These are phyloP conservation scores for Sebastes itinus DNA, from an alignment of 2,797 vertebrate genomes.

Conservation along the genomic window DNA sequence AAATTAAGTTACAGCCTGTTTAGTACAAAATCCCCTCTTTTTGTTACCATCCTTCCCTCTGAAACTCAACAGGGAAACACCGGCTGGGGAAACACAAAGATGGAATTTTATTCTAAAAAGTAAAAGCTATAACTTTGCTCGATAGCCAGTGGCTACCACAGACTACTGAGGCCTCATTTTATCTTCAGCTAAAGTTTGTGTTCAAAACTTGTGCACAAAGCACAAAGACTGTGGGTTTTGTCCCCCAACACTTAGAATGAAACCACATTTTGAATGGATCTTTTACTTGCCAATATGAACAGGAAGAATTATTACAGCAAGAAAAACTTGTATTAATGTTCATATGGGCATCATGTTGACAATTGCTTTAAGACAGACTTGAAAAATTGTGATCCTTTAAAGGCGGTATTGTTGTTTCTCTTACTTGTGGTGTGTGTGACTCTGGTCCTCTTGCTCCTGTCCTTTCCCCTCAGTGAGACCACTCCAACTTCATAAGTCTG, in stretches of 20 bases:
- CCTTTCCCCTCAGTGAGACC: slow-evolving; percentile 79
- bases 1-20: neutral
- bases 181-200: neutral
- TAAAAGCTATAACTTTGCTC: neutral
- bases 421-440: slow-evolving; percentile 86
- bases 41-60: neutral
- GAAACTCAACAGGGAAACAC: neutral
- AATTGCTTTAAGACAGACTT: neutral
- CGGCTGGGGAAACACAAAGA: neutral
- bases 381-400: neutral
- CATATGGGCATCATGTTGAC: neutral
- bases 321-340: neutral
- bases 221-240: neutral
- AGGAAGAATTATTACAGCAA: neutral
- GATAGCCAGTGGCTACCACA: neutral
- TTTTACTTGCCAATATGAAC: neutral
- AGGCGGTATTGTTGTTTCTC: slow-evolving; percentile 13
- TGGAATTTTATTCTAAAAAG: neutral
- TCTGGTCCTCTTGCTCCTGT: slow-evolving; percentile 79
- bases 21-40: neutral
- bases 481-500: slow-evolving; percentile 85
- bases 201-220: neutral
- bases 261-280: neutral
- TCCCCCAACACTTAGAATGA: neutral
- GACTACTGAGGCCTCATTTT: neutral